Conservation (phyloP, 2,797 vertebrate genomes). For the Leucoraja ocellata region DNA sequence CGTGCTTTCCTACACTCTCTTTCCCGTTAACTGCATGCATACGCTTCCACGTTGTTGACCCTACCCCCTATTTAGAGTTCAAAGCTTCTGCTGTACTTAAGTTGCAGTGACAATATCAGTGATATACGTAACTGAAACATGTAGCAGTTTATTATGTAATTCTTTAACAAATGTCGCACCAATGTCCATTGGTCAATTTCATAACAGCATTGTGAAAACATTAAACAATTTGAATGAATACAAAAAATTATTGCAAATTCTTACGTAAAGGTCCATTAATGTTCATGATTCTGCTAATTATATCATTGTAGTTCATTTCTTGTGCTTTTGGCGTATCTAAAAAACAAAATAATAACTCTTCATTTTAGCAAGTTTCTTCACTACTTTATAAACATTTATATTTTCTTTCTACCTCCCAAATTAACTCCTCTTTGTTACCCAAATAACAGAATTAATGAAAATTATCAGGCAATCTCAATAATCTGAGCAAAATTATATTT, state of each 20-base stretch:
- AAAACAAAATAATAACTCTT: background rate
- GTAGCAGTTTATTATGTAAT: background rate
- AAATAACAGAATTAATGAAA: background rate
- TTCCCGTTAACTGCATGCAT: too few relatives aligned
- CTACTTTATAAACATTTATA: background rate
- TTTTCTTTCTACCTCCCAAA: background rate
- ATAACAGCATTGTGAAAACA: background rate
- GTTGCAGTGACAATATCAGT: background rate
- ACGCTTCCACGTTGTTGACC: too few relatives aligned
- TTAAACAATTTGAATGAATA: background rate
- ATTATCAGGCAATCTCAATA: too few relatives aligned
- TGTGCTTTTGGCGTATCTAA: background rate
- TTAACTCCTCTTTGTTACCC: too few relatives aligned
- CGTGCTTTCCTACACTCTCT: too few relatives aligned
- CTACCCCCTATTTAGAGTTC: too few relatives aligned
- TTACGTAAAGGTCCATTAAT: constrained; percentile 11
- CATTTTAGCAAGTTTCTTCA: background rate
- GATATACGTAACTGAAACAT: background rate
- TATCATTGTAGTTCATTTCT: background rate
- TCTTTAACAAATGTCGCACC: background rate
- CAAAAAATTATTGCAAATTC: background rate
- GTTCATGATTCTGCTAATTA: background rate
- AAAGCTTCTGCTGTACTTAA: background rate
- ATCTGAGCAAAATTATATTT: background rate
- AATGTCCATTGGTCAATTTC: background rate